Evolutionary conservation across 2,888 invertebrate species (phyloP).

Genomic region (Lomographa bimaculata): DNA sequence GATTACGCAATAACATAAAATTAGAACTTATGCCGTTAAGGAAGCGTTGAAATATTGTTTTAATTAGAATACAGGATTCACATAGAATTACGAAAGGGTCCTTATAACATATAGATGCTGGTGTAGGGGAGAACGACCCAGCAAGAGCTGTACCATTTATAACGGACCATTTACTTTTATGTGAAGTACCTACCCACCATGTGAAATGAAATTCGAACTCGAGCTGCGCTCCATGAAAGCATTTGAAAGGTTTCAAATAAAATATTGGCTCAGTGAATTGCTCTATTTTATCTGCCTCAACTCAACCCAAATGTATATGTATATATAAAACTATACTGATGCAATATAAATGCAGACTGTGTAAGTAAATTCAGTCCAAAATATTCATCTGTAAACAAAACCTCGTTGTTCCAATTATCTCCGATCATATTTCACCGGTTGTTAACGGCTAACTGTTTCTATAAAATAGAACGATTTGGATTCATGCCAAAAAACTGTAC

Average conservation of each 20-base stretch:
- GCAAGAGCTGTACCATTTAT: conserved; percentile 49
- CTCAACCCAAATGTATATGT: too few relatives aligned
- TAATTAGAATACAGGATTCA: conserved; percentile 21
- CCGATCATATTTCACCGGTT: conserved; percentile 31
- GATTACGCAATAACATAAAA: conserved; percentile 8
- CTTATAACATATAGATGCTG: conserved; percentile 13
- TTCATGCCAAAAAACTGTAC: conserved; percentile 42
- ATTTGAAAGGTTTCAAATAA: conserved; percentile 14
- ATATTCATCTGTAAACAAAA: conserved; percentile 29
- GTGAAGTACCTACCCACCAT: conserved; percentile 31
- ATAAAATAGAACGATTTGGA: conserved; percentile 40
- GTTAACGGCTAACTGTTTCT: conserved; percentile 31
- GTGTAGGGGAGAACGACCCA: conserved; percentile 18
- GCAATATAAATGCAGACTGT: too few relatives aligned
- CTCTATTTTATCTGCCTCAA: conserved; percentile 2
- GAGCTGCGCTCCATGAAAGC: conserved; percentile 14
- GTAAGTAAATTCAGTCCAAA: conserved; percentile 12
- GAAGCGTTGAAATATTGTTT: conserved; percentile 16
- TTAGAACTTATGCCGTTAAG: too few relatives aligned
- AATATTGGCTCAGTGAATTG: conserved; percentile 8
- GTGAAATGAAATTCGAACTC: conserved; percentile 31
- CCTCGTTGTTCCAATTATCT: conserved; percentile 33
- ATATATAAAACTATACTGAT: too few relatives aligned
- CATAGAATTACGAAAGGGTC: conserved; percentile 14
- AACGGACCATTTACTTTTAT: conserved; percentile 58